These are phyloP conservation scores for Brotula barbata DNA, from an alignment of 2,797 vertebrate genomes.

Conservation along the genomic window DNA sequence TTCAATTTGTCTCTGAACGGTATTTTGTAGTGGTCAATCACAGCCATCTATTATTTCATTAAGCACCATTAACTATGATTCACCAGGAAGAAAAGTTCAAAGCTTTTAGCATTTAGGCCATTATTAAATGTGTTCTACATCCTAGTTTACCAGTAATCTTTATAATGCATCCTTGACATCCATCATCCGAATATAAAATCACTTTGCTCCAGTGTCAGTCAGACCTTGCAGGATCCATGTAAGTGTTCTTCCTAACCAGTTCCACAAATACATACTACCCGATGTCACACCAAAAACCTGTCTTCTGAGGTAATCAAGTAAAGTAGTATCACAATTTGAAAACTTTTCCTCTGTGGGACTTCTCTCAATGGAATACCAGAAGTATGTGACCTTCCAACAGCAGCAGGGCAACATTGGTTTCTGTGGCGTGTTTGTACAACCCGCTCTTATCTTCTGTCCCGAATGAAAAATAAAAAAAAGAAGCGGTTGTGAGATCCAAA, in stretches of 20 bases:
- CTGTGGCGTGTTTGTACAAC: conserved; percentile 60
- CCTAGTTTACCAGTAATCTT: conserved; percentile 55
- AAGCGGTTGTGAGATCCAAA: conserved; percentile 60
- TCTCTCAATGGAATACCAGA: conserved; percentile 60
- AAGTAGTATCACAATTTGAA: conserved; percentile 55
- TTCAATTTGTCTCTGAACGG: conserved; percentile 40
- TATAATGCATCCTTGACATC: conserved; percentile 60
- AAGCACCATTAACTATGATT: conserved; percentile 57
- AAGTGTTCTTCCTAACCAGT: conserved; percentile 17
- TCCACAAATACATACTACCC: conserved; percentile 52
- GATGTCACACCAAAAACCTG: conserved; percentile 57
- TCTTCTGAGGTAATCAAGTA: conserved; percentile 48
- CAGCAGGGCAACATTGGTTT: conserved; percentile 37
- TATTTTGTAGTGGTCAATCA: conserved; percentile 51
- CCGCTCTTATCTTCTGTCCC: conserved; percentile 55
- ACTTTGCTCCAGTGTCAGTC: conserved; percentile 42
- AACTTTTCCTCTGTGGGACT: conserved; percentile 53
- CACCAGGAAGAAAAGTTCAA: conserved; percentile 60
- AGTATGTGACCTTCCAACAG: conserved; percentile 57
- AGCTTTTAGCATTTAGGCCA: conserved; percentile 65
- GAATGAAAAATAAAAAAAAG: conserved; percentile 62
- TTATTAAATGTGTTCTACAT: conserved; percentile 65
- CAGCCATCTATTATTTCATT: conserved; percentile 68
- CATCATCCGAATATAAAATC: conserved; percentile 60
- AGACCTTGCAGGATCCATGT: conserved; percentile 43